These are phyloP conservation scores for Apeira syringaria DNA, from an alignment of 2,888 invertebrate species.

Conservation along the genomic window DNA sequence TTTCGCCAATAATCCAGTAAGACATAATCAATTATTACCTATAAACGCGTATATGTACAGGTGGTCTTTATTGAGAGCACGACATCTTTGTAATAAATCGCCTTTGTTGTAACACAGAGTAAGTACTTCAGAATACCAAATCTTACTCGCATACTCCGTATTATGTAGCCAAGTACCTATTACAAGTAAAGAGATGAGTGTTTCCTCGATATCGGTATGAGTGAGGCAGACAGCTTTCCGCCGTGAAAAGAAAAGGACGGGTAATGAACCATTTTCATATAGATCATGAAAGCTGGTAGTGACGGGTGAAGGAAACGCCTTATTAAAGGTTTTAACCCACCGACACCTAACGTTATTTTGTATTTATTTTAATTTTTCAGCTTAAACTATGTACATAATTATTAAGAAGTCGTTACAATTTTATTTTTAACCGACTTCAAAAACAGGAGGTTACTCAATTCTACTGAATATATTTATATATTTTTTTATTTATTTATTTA, in stretches of 20 bases:
- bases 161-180: constrained; percentile 33
- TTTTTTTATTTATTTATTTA: no score
- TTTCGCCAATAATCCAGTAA: no score
- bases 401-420: no score
- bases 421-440: no score
- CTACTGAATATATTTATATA: no score
- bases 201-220: constrained; percentile 26
- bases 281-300: constrained; percentile 27
- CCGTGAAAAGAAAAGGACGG: constrained; percentile 28
- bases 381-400: no score
- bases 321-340: constrained; percentile 12
- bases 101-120: constrained; percentile 9
- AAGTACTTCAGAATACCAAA: constrained; percentile 13
- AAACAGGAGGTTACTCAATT: no score
- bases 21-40: no score
- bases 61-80: no score
- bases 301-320: constrained; percentile 23
- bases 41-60: no score
- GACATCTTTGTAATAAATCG: constrained; percentile 11
- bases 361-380: no score
- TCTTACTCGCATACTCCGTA: constrained; percentile 14
- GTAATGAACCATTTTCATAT: constrained; percentile 29
- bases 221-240: constrained; percentile 27
- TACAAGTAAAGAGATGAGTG: constrained; percentile 24
- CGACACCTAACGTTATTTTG: no score